Base-by-base conservation (phyloP, 2,113 vertebrate species). In the Dicaeum eximium region DNA sequence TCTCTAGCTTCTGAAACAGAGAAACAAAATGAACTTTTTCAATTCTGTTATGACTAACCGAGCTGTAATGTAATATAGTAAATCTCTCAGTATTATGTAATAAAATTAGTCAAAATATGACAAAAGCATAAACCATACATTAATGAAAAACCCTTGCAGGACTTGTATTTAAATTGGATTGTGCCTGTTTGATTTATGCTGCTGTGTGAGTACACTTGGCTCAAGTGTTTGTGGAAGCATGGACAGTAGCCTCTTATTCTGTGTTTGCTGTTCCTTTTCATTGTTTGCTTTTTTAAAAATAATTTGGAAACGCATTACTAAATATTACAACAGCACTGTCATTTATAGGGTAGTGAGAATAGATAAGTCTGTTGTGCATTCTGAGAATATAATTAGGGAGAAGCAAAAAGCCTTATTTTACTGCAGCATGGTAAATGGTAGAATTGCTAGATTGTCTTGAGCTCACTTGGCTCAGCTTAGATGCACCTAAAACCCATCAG, bases 131-230 rank as follows among this genome's bases (percentile, higher is more conserved):
- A 96, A 88, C 85, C 84, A 48, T 60, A 44, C 44, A 42, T 64
- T 96, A 95, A 96, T 96, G 94, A 96, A 93, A 96, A 95, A 94
- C 79, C 88, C 82, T 96, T 80, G 82, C 83, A 95, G 89, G 83
- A 75, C 85, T 94, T 3, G 1, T 81, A 57, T 92, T 94, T 90
- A 79, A 95, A 97, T 93, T 92, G 92, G 88, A 93, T 96, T 96
- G 74, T 82, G 87, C 82, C 69, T 44, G 27, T 67, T 95, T 96
- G 95, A 96, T 97, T 94, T 95, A 93, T 93, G 85, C 44, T 56
- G 31, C 30, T 47, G 30, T 89, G 61, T 66, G 74, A 95, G 73
- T 60, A 45, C 13, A 9, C 42, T 78, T 9, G 0, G 58, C 79
- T 93, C 66, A 16, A 79, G 64, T 88, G 56, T 80, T 60, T 37